Percentiles rank a stretch among this genome's conserved stretches.
Conservation (phyloP, 2,888 invertebrate genomes). For the Chromoteleia sp. region DNA sequence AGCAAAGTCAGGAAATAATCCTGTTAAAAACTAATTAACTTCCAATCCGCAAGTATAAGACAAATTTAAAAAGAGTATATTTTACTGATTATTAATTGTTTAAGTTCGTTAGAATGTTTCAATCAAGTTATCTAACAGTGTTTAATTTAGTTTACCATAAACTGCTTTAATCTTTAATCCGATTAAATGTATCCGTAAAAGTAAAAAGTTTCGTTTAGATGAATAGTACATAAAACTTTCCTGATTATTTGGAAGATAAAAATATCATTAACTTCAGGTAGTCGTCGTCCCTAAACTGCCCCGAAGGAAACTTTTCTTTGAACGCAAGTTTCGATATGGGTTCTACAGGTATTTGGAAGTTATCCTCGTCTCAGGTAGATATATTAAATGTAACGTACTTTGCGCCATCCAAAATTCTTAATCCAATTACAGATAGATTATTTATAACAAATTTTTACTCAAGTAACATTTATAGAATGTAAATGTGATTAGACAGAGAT, state of each 20-base stretch:
- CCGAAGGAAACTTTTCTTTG: not conserved
- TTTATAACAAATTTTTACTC: not conserved
- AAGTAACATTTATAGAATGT: not conserved
- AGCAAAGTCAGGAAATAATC: no score
- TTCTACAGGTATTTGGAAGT: conserved; percentile 1
- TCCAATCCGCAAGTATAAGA: no score
- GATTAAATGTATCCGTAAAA: not conserved
- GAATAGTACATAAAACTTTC: not conserved
- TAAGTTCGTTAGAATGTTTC: no score
- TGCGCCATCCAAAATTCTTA: not conserved
- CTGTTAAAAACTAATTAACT: no score
- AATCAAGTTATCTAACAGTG: not conserved
- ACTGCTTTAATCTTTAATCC: not conserved
- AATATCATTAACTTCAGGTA: conserved; percentile 16
- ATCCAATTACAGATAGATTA: not conserved
- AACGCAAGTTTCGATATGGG: not conserved
- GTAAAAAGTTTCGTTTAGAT: not conserved
- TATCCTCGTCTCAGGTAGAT: not conserved
- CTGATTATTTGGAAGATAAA: not conserved
- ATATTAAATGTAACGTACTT: not conserved
- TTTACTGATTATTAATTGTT: no score
- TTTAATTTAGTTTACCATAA: not conserved
- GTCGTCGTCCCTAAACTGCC: not conserved
- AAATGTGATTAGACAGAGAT: not conserved
- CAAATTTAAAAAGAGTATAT: no score